Conservation (phyloP, 1,140 invertebrate species). For the Polypedilum vanderplanki region DNA sequence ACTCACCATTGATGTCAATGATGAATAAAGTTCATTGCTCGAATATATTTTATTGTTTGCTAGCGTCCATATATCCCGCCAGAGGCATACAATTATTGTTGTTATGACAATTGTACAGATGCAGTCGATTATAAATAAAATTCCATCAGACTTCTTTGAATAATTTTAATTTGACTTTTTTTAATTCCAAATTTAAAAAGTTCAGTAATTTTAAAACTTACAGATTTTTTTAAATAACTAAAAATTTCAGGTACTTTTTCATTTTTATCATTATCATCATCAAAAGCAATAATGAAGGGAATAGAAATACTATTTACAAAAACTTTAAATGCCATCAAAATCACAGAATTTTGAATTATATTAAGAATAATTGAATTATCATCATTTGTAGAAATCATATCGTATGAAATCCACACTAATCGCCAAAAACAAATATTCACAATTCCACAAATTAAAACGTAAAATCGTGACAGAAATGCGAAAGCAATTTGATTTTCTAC, state of each 20-base stretch:
- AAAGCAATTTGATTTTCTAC: background rate
- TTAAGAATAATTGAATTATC: background rate
- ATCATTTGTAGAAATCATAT: background rate
- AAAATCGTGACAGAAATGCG: background rate
- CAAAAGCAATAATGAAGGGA: background rate
- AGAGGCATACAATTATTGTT: background rate
- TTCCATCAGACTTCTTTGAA: background rate
- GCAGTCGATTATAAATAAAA: background rate
- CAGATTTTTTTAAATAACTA: background rate
- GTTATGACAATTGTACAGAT: background rate
- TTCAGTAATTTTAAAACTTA: background rate
- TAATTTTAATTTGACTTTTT: background rate
- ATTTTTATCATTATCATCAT: background rate
- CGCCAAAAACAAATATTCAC: background rate
- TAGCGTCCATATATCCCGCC: background rate
- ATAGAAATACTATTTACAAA: background rate
- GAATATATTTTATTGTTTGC: background rate
- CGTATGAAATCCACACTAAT: background rate
- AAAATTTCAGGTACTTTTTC: background rate
- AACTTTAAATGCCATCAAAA: background rate
- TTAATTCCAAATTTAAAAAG: background rate
- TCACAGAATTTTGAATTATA: background rate
- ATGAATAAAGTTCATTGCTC: background rate
- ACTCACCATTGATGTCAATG: background rate
- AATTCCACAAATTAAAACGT: background rate